A percentile compares a stretch with the other conserved stretches of the same genome.
phyloP scores from a whole-genome alignment of 2,888 invertebrate species.

The Mesorhabditis sp. region DNA sequence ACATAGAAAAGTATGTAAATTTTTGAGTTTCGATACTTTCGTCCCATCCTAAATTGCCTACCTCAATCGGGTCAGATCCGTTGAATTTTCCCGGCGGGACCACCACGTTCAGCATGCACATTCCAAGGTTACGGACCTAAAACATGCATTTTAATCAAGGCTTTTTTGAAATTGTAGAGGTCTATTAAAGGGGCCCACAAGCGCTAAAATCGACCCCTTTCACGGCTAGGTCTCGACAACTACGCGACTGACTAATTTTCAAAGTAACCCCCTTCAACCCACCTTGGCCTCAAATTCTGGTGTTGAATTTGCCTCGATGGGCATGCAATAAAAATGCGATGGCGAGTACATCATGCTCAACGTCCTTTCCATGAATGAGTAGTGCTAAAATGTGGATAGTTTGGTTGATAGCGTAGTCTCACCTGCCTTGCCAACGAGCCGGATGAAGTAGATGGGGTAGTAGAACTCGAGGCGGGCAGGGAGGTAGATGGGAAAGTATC shows the following conservation, averaged over 20 bases:
- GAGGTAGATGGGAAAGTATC: conserved; percentile 28
- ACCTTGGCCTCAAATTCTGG: conserved; percentile 24
- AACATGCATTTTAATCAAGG: conserved; percentile 7
- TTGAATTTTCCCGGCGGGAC: conserved; percentile 26
- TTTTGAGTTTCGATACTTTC: too few relatives aligned
- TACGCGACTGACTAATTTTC: neutral
- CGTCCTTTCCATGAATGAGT: conserved; percentile 30
- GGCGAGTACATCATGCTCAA: conserved; percentile 33
- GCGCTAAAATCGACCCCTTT: neutral
- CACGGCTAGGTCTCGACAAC: neutral
- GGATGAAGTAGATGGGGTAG: conserved; percentile 29
- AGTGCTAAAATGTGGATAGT: conserved; percentile 16
- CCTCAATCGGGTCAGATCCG: conserved; percentile 13
- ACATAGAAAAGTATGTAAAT: neutral
- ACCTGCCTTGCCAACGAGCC: conserved; percentile 25
- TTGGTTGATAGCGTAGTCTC: neutral
- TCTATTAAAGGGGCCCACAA: neutral
- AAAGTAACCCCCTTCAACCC: neutral
- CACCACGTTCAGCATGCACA: conserved; percentile 27
- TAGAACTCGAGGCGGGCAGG: conserved; percentile 29
- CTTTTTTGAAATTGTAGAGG: neutral
- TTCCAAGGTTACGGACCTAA: conserved; percentile 28
- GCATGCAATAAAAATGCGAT: conserved; percentile 31
- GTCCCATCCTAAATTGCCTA: neutral
- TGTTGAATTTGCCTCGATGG: conserved; percentile 18